Evolutionary conservation across 2,797 vertebrate genomes (phyloP), one percentile per base, ranked within the genome.

Genomic region (Phaenicophaeus curvirostris): DNA sequence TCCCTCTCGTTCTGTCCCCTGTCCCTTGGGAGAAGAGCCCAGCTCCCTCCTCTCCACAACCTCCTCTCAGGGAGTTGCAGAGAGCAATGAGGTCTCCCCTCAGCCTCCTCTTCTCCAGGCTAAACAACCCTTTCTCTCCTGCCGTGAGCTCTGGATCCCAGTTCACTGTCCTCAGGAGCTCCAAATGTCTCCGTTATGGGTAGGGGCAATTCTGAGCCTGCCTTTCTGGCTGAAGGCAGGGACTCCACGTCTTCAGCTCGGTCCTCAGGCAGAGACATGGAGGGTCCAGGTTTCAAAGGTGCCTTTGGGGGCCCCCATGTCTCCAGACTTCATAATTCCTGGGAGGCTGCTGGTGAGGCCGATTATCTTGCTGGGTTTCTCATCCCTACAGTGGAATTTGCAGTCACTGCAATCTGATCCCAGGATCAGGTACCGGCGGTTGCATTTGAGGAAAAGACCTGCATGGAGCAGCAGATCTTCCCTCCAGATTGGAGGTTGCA

Each of bases 381-480:
- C 76, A 15, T 66, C 53, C 59, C 48, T 66, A 1, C 1, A 2
- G 21, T 77, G 91, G 72, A 90, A 90, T 90, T 16, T 86, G 91
- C 87, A 86, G 37, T 11, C 50, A 0, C 27, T 67, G 91, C 91
- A 82, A n/a, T n/a, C n/a, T n/a, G n/a, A n/a, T n/a, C 42, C 48
- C 44, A 6, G 59, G 73, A 93, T 90, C 77, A 87, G 91, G 87
- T 93, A 42, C 0, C 21, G 41, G 66, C n/a, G 61, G 61, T 23
- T 73, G 76, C 57, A 66, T 41, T 63, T 37, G 11, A 69, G 92
- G 87, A 87, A 83, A 33, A 78, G 73, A 93, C 20, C 73, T 93
- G 92, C 87, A 58, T 8, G 82, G 78, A 41, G 6, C 87, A 90
- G 92, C 92, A 93, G 92, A 93, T 93, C 44, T 83, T 48, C 2